These are phyloP conservation scores for Ochropleura plecta DNA, from an alignment of 2,888 invertebrate genomes.

Conservation along the genomic window DNA sequence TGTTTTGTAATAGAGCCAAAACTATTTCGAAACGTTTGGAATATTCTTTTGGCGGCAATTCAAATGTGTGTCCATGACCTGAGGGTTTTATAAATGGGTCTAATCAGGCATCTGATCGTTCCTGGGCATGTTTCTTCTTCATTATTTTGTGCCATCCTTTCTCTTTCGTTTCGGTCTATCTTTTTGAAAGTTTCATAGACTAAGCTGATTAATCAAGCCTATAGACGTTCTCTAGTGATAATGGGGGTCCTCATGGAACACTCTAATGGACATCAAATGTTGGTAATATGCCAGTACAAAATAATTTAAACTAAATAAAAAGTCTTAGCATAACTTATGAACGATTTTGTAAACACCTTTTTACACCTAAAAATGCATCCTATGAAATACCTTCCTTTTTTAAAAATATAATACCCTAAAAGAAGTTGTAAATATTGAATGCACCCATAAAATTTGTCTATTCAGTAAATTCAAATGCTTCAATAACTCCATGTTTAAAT, in stretches of 20 bases:
- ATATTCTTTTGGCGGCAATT: constrained; percentile 84
- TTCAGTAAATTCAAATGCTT: neutral
- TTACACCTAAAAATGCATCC: neutral
- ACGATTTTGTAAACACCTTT: neutral
- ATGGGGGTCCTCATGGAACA: constrained; percentile 32
- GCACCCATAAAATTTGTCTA: too few species aligned
- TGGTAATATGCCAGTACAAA: constrained; percentile 35
- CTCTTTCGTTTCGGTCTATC: constrained; percentile 24
- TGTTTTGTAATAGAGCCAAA: constrained; percentile 83
- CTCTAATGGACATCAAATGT: constrained; percentile 39
- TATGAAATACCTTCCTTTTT: too few species aligned
- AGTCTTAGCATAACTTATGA: constrained; percentile 9
- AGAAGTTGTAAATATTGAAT: neutral
- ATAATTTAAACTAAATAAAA: neutral
- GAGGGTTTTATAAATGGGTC: constrained; percentile 62
- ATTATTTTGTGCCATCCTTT: constrained; percentile 39
- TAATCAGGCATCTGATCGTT: constrained; percentile 37
- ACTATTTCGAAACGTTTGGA: constrained; percentile 81
- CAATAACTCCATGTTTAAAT: neutral
- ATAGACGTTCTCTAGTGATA: constrained; percentile 15
- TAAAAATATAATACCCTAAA: neutral
- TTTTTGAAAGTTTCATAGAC: constrained; percentile 36
- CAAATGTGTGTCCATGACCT: constrained; percentile 83
- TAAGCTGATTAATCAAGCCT: neutral
- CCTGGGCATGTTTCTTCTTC: constrained; percentile 36